Conservation (phyloP, 1,140 invertebrate species). For the Leptinotarsa texana region DNA sequence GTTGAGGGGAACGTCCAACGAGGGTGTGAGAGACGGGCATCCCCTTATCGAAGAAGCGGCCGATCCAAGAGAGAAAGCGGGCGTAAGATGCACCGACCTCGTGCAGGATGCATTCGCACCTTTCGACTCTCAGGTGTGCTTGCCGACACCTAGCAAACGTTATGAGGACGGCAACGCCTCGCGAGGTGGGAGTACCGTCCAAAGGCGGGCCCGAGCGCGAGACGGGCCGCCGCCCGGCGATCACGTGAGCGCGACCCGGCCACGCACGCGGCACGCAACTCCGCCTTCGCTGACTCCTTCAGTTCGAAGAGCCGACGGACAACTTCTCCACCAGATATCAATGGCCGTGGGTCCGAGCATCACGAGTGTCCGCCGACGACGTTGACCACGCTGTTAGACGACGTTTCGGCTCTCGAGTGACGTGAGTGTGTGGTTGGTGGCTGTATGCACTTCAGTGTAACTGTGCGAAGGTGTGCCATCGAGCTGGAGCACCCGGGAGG, state of each 20-base stretch:
- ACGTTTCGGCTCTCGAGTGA: conserved; percentile 17
- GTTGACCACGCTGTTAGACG: background rate
- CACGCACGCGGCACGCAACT: conserved; percentile 44
- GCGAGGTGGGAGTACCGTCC: conserved; percentile 27
- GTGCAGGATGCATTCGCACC: conserved; percentile 13
- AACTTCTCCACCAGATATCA: conserved; percentile 41
- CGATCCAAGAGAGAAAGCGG: background rate
- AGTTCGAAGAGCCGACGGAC: conserved; percentile 33
- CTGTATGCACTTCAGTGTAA: conserved; percentile 60
- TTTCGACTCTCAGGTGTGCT: conserved; percentile 7
- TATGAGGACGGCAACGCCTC: background rate
- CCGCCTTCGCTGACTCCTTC: conserved; percentile 49
- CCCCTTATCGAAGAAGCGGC: conserved; percentile 1
- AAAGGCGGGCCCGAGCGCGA: conserved; percentile 42
- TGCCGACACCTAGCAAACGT: conserved; percentile 13
- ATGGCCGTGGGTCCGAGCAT: conserved; percentile 53
- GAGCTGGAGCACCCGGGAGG: conserved; percentile 71
- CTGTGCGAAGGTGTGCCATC: conserved; percentile 46
- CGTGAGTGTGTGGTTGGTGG: conserved; percentile 51
- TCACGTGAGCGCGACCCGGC: conserved; percentile 47
- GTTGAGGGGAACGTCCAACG: background rate
- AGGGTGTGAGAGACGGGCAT: background rate
- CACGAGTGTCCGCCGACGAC: conserved; percentile 41
- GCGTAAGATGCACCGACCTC: background rate
- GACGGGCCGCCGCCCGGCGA: conserved; percentile 41